Evolutionary conservation across 2,797 vertebrate species (phyloP).

Genomic region (Delichon dasypus): DNA sequence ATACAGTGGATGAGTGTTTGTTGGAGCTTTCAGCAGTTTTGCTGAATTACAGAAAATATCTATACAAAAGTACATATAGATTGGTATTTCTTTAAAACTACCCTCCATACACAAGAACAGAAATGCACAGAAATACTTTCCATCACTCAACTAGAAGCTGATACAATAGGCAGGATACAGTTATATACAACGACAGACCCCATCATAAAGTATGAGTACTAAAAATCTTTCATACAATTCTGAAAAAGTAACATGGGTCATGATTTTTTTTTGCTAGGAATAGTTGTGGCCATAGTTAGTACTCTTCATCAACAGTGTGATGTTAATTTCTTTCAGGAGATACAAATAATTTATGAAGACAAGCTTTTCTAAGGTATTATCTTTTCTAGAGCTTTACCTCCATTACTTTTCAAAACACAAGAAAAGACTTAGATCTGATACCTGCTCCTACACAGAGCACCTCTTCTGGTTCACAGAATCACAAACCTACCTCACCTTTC

Average conservation of each 20-base stretch:
- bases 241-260: not conserved
- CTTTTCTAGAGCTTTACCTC: not conserved
- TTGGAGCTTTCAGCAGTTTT: not conserved
- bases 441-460: not conserved
- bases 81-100: not conserved
- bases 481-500: not conserved
- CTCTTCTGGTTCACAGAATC: not conserved
- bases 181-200: not conserved
- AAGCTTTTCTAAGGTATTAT: not conserved
- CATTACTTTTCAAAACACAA: not conserved
- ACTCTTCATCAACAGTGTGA: conserved; percentile 9
- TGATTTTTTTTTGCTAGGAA: conserved; percentile 40
- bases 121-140: not conserved
- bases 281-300: conserved; percentile 33
- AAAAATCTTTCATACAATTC: conserved; percentile 2
- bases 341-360: not conserved
- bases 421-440: not conserved
- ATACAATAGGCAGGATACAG: not conserved
- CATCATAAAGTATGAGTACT: not conserved
- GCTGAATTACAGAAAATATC: not conserved
- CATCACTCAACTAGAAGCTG: not conserved
- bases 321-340: not conserved
- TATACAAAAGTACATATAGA: not conserved
- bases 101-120: not conserved
- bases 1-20: not conserved